These are phyloP conservation scores for Lepidotrigona ventralis DNA, from an alignment of 1,140 invertebrate species.

Conservation along the genomic window DNA sequence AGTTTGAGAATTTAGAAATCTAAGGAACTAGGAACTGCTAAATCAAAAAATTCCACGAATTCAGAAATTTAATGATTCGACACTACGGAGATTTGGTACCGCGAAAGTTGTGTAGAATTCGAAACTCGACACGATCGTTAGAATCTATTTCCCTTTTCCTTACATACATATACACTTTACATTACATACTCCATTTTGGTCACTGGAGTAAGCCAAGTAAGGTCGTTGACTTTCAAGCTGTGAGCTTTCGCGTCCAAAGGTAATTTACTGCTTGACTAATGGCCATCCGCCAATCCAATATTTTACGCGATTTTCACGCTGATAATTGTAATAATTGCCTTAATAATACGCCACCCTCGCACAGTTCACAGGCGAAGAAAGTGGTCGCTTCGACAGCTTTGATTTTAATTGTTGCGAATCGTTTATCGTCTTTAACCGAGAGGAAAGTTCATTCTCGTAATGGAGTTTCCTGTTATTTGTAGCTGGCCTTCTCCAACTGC, in stretches of 20 bases:
- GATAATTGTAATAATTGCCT: not conserved
- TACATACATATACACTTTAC: not conserved
- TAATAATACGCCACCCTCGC: not conserved
- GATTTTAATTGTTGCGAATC: not conserved
- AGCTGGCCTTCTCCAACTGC: not conserved
- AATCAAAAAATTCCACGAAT: too few species aligned
- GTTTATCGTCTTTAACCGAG: not conserved
- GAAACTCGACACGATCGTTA: too few species aligned
- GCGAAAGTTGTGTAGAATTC: too few species aligned
- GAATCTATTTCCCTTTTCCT: too few species aligned
- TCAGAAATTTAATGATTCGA: too few species aligned
- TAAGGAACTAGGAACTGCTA: too few species aligned
- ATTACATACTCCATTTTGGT: slow-evolving; percentile 45
- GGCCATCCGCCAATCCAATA: too few species aligned
- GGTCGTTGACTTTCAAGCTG: slow-evolving; percentile 59
- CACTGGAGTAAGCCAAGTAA: slow-evolving; percentile 58
- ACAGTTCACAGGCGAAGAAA: not conserved
- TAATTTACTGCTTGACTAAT: not conserved
- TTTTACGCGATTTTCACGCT: not conserved
- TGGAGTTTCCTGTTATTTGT: not conserved
- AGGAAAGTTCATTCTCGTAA: not conserved
- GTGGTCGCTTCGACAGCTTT: not conserved
- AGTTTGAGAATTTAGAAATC: too few species aligned
- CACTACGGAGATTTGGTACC: too few species aligned
- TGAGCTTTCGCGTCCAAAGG: slow-evolving; percentile 3